Evolutionary conservation across 2,113 vertebrate species (phyloP).

Genomic region (Peromyscus maniculatus): DNA sequence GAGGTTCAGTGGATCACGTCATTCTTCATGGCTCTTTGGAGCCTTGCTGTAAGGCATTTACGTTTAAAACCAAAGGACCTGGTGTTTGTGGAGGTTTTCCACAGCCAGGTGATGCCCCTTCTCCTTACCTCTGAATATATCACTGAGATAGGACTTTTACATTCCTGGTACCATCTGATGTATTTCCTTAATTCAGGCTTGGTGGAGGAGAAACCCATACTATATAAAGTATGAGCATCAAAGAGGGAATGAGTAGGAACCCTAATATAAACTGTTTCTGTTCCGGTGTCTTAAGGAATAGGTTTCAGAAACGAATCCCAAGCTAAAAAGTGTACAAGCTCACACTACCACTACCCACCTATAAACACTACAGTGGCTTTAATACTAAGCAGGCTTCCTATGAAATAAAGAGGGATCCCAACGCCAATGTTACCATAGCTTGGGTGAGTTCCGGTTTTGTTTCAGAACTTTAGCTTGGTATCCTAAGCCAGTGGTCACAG

Average conservation of each 20-base stretch:
- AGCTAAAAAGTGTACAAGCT: not conserved
- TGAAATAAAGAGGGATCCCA: not conserved
- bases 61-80: not conserved
- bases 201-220: not conserved
- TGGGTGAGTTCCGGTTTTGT: not conserved
- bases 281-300: not conserved
- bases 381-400: not conserved
- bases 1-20: not conserved
- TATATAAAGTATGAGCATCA: not conserved
- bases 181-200: not conserved
- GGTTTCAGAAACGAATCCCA: not conserved
- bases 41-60: not conserved
- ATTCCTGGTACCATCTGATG: not conserved
- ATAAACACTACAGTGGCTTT: not conserved
- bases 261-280: not conserved
- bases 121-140: not conserved
- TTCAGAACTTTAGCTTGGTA: not conserved
- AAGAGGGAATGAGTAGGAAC: not conserved
- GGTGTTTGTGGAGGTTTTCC: not conserved
- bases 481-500: not conserved
- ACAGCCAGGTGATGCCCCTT: not conserved
- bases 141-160: not conserved
- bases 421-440: not conserved
- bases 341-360: not conserved
- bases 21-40: not conserved